Base-by-base conservation (phyloP, 2,797 vertebrate genomes). In the Acomys russatus region DNA sequence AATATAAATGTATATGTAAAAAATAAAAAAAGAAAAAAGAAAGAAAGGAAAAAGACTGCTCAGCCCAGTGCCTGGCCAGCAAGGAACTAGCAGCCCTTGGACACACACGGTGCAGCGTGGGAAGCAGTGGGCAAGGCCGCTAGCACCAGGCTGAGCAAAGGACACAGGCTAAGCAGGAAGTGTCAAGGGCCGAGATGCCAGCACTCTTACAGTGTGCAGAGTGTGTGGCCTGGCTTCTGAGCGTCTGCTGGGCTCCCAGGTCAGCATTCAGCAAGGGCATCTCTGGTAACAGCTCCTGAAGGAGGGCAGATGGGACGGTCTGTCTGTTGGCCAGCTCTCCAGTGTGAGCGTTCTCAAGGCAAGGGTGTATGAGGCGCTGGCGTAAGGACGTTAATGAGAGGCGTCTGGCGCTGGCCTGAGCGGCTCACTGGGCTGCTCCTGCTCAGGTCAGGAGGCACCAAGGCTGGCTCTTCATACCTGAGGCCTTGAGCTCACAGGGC, bases 341-440 rank as follows among this genome's bases (percentile, higher is more conserved):
- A 11, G 44, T 12, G n/a, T 85, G 91, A 89, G 91, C 51, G 83
- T 95, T 94, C 91, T 94, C 73, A 38, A 76, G 64, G 8, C 66
- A 61, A 68, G 92, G 93, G 89, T 78, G 68, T 88, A 59, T 2
- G 49, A 82, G 76, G 91, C 70, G 18, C 76, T 18, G 51, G 76
- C 74, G 56, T 63, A 83, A 88, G 94, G 59, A 44, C 2, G 7
- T 49, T 83, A 89, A 96, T 83, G 82, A 95, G 73, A 93, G 92
- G 90, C 93, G 80, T 28, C 68, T 87, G 96, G 73, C 94, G 71
- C n/a, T 82, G 71, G 66, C 68, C 86, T 68, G 51, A 73, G 91
- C 11, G 11, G 51, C 30, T 28, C 76, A 33, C 33, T 0, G 70
- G 64, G 59, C 2, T 79, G 92, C 91, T 25, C 84, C 35, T 49